Evolutionary conservation across 2,888 invertebrate genomes (phyloP), one percentile per base, ranked within the genome.

Genomic region (Drosophila infuscata): DNA sequence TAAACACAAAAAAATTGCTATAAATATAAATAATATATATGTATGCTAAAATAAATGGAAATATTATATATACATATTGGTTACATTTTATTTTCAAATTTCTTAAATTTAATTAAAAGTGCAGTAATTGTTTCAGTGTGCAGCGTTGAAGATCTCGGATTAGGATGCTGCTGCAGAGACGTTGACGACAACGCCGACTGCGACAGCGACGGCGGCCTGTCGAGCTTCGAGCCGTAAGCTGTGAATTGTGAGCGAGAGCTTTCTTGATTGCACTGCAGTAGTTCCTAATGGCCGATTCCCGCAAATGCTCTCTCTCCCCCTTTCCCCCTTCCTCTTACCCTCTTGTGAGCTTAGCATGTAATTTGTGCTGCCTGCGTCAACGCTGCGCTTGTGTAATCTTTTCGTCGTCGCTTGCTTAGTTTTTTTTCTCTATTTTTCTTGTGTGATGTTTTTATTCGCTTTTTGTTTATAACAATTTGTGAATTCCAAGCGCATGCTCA

Each of bases 321-420:
- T 33, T 43, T 29, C 62, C 49, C 25, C 53, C 36, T 7, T 35
- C 15, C 48, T 41, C 12, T n/a, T 2, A 17, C 0, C 2, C 1
- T 2, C 46, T 15, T 15, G 25, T 29, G 17, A 54, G 33, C 49
- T 30, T 11, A 9, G 41, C 70, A 43, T 70, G 61, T 70, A 76
- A 76, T 77, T 70, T 76, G 57, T 63, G 61, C 30, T 57, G 81
- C 59, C 57, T 53, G 63, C 84, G 89, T 54, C 75, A 73, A 71
- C 79, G 89, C 82, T 87, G 75, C 74, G 83, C 89, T 85, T 85
- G 85, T 85, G 85, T 85, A 85, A 89, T 85, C 79, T 88, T 76
- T 83, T 75, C 49, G 66, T 58, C 51, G 64, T 36, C 56, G 67
- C 43, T 75, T 41, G 64, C 43, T 66, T 41, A 58, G n/a, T 52